Conservation (phyloP, 2,113 vertebrate genomes). For the Oplegnathus fasciatus region DNA sequence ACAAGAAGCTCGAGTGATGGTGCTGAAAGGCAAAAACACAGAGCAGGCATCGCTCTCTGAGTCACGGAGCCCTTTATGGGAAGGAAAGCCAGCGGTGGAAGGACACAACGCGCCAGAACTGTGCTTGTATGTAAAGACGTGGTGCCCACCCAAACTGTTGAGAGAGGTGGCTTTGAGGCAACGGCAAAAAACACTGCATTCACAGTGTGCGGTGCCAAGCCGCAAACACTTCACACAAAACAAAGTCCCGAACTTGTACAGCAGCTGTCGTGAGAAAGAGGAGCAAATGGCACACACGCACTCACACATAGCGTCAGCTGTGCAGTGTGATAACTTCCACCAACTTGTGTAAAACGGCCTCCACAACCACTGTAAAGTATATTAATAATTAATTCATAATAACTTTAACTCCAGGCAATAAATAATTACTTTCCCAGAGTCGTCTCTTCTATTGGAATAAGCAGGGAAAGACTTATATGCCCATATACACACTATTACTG, state of each 20-base stretch:
- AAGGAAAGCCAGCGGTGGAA: neutral
- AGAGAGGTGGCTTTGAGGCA: conserved; percentile 45
- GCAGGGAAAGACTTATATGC: neutral
- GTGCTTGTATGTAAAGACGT: conserved; percentile 15
- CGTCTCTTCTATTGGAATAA: neutral
- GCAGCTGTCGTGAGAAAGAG: conserved; percentile 77
- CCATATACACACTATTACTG: neutral
- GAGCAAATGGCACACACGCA: conserved; percentile 64
- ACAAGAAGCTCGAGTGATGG: neutral
- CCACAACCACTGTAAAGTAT: conserved; percentile 31
- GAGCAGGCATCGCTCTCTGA: neutral
- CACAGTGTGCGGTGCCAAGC: conserved; percentile 44
- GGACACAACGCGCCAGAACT: neutral
- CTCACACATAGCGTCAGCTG: conserved; percentile 49
- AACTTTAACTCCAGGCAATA: conserved; percentile 19
- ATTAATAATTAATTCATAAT: conserved; percentile 8
- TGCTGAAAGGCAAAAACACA: conserved; percentile 36
- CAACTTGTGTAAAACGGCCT: conserved; percentile 39
- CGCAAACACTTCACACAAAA: conserved; percentile 74
- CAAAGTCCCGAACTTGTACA: conserved; percentile 66
- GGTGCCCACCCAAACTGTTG: conserved; percentile 43
- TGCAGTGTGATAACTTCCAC: conserved; percentile 51
- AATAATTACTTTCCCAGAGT: conserved; percentile 9
- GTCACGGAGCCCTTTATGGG: neutral
- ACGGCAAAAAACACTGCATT: conserved; percentile 43